Conservation (phyloP, 30 jellyfish, hydroid and myxozoan species). For the Cassiopea andromeda region DNA sequence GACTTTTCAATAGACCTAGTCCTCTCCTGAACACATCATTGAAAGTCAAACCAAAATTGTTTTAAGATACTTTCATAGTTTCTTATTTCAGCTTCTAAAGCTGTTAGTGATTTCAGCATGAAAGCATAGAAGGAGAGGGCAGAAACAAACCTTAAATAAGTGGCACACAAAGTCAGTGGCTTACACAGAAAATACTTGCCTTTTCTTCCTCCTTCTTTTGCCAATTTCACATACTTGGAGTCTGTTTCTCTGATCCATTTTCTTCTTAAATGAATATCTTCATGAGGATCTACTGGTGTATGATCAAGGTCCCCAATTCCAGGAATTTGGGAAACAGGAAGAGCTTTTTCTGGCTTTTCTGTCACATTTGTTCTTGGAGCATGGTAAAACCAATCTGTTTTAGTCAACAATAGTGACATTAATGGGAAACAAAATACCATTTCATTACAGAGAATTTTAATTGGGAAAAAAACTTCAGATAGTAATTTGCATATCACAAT, state of each 20-base stretch:
- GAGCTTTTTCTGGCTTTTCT: slow-evolving; percentile 14
- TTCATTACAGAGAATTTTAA: too few relatives aligned
- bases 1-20: too few relatives aligned
- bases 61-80: too few relatives aligned
- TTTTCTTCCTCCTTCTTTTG: slow-evolving; percentile 88
- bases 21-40: too few relatives aligned
- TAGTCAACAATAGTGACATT: not conserved
- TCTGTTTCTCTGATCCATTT: slow-evolving; percentile 89
- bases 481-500: too few relatives aligned
- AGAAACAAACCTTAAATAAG: not conserved
- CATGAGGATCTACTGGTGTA: slow-evolving; percentile 41
- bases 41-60: too few relatives aligned
- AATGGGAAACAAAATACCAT: too few relatives aligned
- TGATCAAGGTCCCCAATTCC: slow-evolving; percentile 67
- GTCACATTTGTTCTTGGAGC: slow-evolving; percentile 65
- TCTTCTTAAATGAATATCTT: slow-evolving; percentile 57
- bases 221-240: slow-evolving; percentile 73
- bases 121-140: not conserved
- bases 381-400: slow-evolving; percentile 87
- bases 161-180: not conserved
- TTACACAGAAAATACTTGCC: slow-evolving; percentile 22
- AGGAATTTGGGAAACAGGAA: slow-evolving; percentile 83
- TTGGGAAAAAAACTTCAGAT: too few relatives aligned
- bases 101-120: too few relatives aligned
- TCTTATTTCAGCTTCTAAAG: too few relatives aligned